Evolutionary conservation across 2,797 vertebrate species (phyloP).

Genomic region (Pyrocephalus nanus): DNA sequence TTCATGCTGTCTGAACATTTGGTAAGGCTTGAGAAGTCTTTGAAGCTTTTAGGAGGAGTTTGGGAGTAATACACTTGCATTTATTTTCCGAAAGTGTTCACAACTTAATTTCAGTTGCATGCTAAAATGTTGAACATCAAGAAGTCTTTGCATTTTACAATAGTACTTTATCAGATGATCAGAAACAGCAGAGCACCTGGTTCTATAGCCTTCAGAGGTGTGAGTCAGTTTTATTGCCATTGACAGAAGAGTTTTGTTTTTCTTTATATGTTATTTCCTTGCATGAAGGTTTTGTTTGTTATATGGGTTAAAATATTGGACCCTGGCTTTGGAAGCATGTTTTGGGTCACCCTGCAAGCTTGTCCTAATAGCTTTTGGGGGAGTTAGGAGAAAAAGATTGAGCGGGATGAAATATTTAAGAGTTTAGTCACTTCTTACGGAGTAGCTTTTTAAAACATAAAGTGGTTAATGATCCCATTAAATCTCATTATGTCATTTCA

Average conservation of each 20-base stretch:
- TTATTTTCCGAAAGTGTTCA: background rate
- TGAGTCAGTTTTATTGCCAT: background rate
- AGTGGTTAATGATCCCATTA: conserved; percentile 60
- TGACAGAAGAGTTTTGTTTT: background rate
- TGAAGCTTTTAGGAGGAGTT: background rate
- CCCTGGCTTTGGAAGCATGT: background rate
- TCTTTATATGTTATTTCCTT: background rate
- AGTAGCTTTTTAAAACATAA: conserved; percentile 43
- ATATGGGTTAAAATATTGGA: background rate
- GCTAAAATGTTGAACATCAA: background rate
- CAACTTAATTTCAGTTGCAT: background rate
- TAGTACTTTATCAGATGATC: background rate
- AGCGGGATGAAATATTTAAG: conserved; percentile 15
- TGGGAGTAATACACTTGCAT: background rate
- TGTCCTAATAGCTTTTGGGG: background rate
- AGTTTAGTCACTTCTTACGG: conserved; percentile 20
- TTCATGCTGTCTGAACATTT: background rate
- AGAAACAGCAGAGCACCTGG: background rate
- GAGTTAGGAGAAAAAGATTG: background rate
- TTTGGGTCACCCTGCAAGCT: background rate
- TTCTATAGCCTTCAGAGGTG: background rate
- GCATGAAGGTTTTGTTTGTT: background rate
- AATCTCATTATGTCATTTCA: conserved; percentile 52
- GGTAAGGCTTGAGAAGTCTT: background rate
- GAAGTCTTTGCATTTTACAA: background rate